Evolutionary conservation across 2,113 vertebrate species (phyloP), one percentile per base, ranked within the genome.

Genomic region (Caloenas nicobarica): DNA sequence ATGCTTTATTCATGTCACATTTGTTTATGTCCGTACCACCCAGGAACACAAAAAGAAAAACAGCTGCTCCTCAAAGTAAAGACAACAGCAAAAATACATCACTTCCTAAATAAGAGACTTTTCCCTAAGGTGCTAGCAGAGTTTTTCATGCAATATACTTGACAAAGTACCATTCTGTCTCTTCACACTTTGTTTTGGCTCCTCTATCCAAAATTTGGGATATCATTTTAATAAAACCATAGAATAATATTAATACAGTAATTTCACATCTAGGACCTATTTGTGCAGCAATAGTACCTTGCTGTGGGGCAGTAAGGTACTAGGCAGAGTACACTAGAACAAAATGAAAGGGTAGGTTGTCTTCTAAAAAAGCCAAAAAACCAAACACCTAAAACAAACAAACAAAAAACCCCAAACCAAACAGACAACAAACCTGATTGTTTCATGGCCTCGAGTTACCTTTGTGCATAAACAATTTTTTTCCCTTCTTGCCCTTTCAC

Each of bases 1-100:
- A 88, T 94, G 64, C 88, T 94, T 95, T 90, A 95, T 95, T 93
- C 74, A 83, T 96, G 40, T 86, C 68, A 77, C 36, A 34, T 64
- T 92, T 95, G 77, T 95, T 95, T 84, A 86, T 79, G 71, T 94
- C 88, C 72, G 33, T 91, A n/a, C 38, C 56, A 88, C 66, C 50
- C 33, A 81, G 81, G 57, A 94, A 76, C 38, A 76, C 31, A 95
- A 79, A 95, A 76, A 83, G n/a, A 46, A 78, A 91, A 94, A 68
- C 86, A 86, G 57, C 90, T 94, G 86, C 25, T 96, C 16, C 72
- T 93, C 38, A 64, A 73, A 22, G 13, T 76, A 71, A 60, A 84
- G 34, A 53, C 46, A 90, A 51, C 31, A 91, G 33, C 46, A 81
- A 40, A 96, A 86, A 70, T 54, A 19, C 16, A 64, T 69, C 44